Percentiles rank a stretch among this genome's conserved stretches.
phyloP scores from a whole-genome alignment of 2,888 invertebrate genomes.

The Pelosia muscerda region DNA sequence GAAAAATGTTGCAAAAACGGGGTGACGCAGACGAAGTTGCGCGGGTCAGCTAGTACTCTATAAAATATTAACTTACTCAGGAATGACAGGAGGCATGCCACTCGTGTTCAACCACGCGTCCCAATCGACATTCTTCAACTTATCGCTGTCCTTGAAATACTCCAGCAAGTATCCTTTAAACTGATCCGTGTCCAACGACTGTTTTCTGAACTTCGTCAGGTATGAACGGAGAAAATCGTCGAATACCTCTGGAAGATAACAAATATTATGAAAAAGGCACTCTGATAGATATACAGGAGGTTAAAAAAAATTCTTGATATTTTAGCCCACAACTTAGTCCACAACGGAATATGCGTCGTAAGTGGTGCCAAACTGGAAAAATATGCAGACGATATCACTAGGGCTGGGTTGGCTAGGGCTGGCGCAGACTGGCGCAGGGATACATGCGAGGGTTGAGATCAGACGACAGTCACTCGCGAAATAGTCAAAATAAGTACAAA shows the following conservation, averaged over 20 bases:
- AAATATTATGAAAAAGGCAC: neutral
- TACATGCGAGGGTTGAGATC: no score
- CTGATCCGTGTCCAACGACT: conserved; percentile 93
- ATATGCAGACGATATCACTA: no score
- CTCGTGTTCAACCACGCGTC: conserved; percentile 92
- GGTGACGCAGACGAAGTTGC: no score
- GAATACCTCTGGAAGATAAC: conserved; percentile 83
- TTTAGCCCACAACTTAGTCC: no score
- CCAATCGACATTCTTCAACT: conserved; percentile 92
- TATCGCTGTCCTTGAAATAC: conserved; percentile 88
- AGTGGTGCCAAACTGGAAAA: no score
- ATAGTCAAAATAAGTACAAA: neutral
- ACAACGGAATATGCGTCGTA: no score
- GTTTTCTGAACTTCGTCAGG: conserved; percentile 91
- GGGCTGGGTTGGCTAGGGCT: no score
- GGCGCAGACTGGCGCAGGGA: neutral
- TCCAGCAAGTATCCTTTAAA: conserved; percentile 91
- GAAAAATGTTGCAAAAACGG: no score
- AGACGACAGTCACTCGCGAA: no score
- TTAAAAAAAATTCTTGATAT: no score
- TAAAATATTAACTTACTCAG: conserved; percentile 85
- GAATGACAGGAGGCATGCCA: conserved; percentile 96
- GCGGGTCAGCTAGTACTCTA: no score
- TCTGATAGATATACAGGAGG: no score
- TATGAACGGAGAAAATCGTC: conserved; percentile 95